Evolutionary conservation across 2,113 vertebrate genomes (phyloP).

Genomic region (Upupa epops): DNA sequence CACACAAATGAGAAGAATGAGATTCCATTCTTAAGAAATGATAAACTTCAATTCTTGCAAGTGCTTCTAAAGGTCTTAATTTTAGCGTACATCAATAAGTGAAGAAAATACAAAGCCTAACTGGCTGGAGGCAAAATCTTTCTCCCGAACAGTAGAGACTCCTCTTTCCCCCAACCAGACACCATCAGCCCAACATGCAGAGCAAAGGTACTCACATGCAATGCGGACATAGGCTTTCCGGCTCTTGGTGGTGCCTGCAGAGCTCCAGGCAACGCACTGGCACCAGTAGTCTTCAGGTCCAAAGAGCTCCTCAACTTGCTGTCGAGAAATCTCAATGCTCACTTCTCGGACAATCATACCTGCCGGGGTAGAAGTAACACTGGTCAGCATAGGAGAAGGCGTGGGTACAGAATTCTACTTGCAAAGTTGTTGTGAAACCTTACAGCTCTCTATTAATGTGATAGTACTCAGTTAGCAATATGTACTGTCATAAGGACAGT

Average conservation of each 20-base stretch:
- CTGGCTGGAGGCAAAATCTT: accelerated
- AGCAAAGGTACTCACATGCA: conserved; percentile 84
- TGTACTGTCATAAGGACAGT: background rate
- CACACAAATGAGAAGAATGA: background rate
- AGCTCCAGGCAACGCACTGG: conserved; percentile 97
- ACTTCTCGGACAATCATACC: conserved; percentile 95
- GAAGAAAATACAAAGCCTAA: background rate
- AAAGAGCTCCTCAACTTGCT: conserved; percentile 94
- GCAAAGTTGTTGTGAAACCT: background rate
- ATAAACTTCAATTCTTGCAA: background rate
- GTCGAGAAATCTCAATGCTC: conserved; percentile 91
- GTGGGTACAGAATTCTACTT: background rate
- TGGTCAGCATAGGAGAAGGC: background rate
- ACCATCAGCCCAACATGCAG: accelerated
- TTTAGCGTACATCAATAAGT: background rate
- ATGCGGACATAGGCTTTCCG: conserved; percentile 93
- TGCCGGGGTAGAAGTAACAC: conserved; percentile 55
- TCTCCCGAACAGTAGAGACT: accelerated
- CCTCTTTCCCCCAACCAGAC: too few relatives aligned
- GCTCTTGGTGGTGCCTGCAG: conserved; percentile 93
- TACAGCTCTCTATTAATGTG: background rate
- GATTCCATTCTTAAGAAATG: background rate
- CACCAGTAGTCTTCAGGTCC: conserved; percentile 96
- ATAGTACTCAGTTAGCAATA: background rate
- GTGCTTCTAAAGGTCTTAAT: background rate